phyloP scores from a whole-genome alignment of 92 coral and sea anemone genomes.

The Epizoanthus illoricatus region DNA sequence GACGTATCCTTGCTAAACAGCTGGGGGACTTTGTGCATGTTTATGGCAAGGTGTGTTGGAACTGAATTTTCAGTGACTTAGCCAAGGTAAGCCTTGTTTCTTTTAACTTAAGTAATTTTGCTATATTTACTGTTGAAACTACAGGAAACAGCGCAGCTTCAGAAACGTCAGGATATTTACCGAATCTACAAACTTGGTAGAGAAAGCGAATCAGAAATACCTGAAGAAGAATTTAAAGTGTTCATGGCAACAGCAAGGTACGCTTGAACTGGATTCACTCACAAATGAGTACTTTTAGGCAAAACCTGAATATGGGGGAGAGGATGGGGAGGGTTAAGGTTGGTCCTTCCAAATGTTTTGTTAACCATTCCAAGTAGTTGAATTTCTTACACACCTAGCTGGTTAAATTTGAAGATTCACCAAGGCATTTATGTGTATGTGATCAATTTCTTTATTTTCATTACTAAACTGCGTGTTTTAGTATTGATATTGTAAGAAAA shows the following conservation, averaged over 20 bases:
- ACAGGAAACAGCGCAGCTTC: conserved; percentile 91
- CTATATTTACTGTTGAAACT: not conserved
- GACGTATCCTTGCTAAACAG: conserved; percentile 89
- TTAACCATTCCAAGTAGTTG: too few relatives aligned
- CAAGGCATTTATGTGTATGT: too few relatives aligned
- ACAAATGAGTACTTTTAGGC: too few relatives aligned
- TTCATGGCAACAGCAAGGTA: conserved; percentile 95
- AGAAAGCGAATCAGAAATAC: conserved; percentile 63
- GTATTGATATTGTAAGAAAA: not conserved
- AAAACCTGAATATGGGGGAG: too few relatives aligned
- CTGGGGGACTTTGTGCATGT: conserved; percentile 94
- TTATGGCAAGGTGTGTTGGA: conserved; percentile 77
- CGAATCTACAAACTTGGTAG: conserved; percentile 69
- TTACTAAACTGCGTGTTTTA: not conserved
- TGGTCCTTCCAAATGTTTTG: too few relatives aligned
- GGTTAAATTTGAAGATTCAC: too few relatives aligned
- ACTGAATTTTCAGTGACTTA: not conserved
- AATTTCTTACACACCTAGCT: too few relatives aligned
- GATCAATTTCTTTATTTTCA: not conserved
- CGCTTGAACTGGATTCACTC: not conserved
- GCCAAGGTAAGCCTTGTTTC: not conserved
- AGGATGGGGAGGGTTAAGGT: too few relatives aligned
- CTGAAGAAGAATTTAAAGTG: conserved; percentile 90
- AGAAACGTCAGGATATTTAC: conserved; percentile 69
- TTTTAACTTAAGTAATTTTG: not conserved